phyloP scores from a whole-genome alignment of 2,113 vertebrate genomes.

The Athene cunicularia region DNA sequence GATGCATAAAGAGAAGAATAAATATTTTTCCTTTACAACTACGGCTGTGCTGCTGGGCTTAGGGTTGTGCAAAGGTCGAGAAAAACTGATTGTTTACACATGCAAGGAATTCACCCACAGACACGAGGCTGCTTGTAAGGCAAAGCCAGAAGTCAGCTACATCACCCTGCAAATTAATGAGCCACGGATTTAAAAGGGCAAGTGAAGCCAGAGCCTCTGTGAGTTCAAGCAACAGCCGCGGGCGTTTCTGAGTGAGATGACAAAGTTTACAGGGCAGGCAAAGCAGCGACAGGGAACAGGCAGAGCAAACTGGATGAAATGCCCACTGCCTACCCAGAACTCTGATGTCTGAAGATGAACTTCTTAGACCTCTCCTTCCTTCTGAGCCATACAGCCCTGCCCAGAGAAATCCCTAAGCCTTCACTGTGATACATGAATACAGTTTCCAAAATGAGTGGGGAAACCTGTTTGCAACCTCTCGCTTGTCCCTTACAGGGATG shows the following conservation, averaged over 20 bases:
- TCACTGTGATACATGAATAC: background rate
- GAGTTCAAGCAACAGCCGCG: background rate
- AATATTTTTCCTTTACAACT: constrained; percentile 31
- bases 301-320: background rate
- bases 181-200: constrained; percentile 18
- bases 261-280: background rate
- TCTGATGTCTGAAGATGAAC: background rate
- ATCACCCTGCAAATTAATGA: constrained; percentile 6
- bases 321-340: background rate
- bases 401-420: background rate
- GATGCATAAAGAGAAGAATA: background rate
- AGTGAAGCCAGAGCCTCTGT: background rate
- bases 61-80: constrained; percentile 11
- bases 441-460: background rate
- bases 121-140: constrained; percentile 26
- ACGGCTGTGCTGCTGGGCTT: background rate
- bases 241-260: background rate
- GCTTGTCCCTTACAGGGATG: background rate
- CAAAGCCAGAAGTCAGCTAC: background rate
- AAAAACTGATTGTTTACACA: constrained; percentile 11
- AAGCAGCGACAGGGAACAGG: background rate
- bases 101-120: constrained; percentile 10
- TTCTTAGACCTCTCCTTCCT: background rate
- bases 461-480: background rate
- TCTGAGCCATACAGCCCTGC: background rate